phyloP scores from a whole-genome alignment of 1,140 invertebrate genomes.

The Ptiloglossa arizonensis region DNA sequence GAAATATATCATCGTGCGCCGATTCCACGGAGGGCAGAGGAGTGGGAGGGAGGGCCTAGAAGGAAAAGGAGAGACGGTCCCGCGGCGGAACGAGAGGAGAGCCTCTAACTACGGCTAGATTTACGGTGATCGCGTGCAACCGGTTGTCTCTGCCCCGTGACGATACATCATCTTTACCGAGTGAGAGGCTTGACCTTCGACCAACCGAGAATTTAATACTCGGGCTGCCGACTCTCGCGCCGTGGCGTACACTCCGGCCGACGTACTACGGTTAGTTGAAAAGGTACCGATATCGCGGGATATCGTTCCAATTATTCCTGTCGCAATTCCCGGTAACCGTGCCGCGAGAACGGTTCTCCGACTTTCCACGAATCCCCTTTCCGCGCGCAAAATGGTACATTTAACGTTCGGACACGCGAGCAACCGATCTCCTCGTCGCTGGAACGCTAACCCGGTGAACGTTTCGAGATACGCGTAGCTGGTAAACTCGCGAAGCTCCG shows the following conservation, averaged over 20 bases:
- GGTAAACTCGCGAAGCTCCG: too few species aligned
- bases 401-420: too few species aligned
- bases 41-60: too few species aligned
- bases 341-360: too few species aligned
- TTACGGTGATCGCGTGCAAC: slow-evolving; percentile 56
- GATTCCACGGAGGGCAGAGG: slow-evolving; percentile 56
- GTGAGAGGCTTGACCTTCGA: slow-evolving; percentile 59
- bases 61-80: slow-evolving; percentile 22
- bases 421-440: too few species aligned
- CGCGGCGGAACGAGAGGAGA: slow-evolving; percentile 24
- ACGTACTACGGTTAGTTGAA: slow-evolving; percentile 8
- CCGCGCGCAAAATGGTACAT: too few species aligned
- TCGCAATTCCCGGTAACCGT: not conserved
- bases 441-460: too few species aligned
- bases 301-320: not conserved
- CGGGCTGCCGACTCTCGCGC: slow-evolving; percentile 19
- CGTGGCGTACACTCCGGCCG: not conserved
- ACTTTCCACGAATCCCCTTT: too few species aligned
- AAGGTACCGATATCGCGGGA: not conserved
- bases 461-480: too few species aligned
- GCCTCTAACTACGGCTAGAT: slow-evolving; percentile 52
- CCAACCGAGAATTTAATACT: slow-evolving; percentile 51
- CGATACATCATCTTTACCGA: slow-evolving; percentile 57
- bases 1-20: slow-evolving; percentile 80
- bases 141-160: slow-evolving; percentile 20